These are phyloP conservation scores for Hestina assimilis DNA, from an alignment of 1,140 invertebrate species.

Conservation along the genomic window DNA sequence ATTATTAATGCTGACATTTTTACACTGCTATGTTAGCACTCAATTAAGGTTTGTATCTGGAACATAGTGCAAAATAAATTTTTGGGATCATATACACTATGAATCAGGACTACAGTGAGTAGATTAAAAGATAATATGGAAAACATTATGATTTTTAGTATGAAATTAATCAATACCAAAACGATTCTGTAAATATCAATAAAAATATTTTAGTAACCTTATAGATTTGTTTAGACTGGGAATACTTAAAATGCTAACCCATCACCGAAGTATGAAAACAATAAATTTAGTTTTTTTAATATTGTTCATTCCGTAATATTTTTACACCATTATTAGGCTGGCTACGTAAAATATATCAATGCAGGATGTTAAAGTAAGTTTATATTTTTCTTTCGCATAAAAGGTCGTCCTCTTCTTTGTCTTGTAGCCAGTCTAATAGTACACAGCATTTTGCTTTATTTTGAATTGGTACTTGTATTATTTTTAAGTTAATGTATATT, in stretches of 20 bases:
- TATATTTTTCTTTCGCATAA: not conserved
- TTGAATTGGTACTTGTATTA: constrained; percentile 61
- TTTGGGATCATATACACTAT: constrained; percentile 24
- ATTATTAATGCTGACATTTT: not conserved
- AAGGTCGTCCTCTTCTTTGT: too few species aligned
- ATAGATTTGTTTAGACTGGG: constrained; percentile 31
- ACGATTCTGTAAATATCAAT: constrained; percentile 29
- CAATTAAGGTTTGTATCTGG: constrained; percentile 19
- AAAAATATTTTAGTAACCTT: constrained; percentile 29
- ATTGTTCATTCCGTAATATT: constrained; percentile 28
- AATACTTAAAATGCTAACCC: constrained; percentile 17
- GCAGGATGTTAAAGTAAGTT: not conserved
- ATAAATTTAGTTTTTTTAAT: constrained; percentile 18
- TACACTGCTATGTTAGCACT: constrained; percentile 25
- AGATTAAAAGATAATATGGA: constrained; percentile 14
- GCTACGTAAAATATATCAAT: constrained; percentile 4
- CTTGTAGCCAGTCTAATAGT: constrained; percentile 38
- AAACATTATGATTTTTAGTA: constrained; percentile 28
- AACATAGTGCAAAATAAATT: constrained; percentile 24
- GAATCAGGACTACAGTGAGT: constrained; percentile 7
- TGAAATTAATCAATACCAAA: constrained; percentile 30
- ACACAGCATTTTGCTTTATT: constrained; percentile 51
- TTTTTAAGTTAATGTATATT: constrained; percentile 60
- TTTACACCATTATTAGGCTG: constrained; percentile 30
- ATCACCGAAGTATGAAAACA: constrained; percentile 11